Percentiles rank a stretch among this genome's conserved stretches.
These are phyloP conservation scores for Telenomus remus DNA, from an alignment of 1,140 invertebrate genomes.

Conservation along the genomic window DNA sequence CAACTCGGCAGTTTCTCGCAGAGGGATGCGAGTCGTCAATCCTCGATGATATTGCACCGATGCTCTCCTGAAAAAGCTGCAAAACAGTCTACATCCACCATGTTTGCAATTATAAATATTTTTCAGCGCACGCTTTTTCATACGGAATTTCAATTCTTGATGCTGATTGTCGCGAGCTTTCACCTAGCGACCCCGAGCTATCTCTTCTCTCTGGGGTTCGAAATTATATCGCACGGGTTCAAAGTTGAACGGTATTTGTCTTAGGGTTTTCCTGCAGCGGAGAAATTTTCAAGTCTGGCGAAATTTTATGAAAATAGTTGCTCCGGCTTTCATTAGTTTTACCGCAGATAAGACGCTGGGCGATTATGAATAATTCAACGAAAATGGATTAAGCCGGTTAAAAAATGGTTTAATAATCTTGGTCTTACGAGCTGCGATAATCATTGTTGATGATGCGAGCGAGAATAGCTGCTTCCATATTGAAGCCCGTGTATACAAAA, in stretches of 20 bases:
- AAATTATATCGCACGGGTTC: conserved; percentile 15
- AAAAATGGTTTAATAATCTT: conserved; percentile 47
- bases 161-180: conserved; percentile 14
- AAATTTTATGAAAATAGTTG: conserved; percentile 37
- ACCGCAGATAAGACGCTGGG: conserved; percentile 12
- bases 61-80: too few relatives aligned
- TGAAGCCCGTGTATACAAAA: conserved; percentile 20
- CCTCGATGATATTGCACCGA: not conserved
- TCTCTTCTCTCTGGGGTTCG: conserved; percentile 1
- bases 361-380: conserved; percentile 46
- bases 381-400: conserved; percentile 35
- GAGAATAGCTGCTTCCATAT: conserved; percentile 33
- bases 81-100: too few relatives aligned
- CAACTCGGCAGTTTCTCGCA: not conserved
- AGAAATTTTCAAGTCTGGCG: conserved; percentile 2
- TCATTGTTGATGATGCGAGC: conserved; percentile 37
- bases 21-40: not conserved
- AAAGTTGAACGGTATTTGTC: conserved; percentile 26
- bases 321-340: conserved; percentile 38
- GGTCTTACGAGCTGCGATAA: conserved; percentile 34
- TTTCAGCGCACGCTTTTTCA: too few relatives aligned
- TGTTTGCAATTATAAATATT: too few relatives aligned
- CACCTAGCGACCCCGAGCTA: conserved; percentile 10
- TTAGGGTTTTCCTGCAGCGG: conserved; percentile 2
- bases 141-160: conserved; percentile 14